phyloP scores from a whole-genome alignment of 2,797 vertebrate genomes.

The Tenualosa thibaudeaui region DNA sequence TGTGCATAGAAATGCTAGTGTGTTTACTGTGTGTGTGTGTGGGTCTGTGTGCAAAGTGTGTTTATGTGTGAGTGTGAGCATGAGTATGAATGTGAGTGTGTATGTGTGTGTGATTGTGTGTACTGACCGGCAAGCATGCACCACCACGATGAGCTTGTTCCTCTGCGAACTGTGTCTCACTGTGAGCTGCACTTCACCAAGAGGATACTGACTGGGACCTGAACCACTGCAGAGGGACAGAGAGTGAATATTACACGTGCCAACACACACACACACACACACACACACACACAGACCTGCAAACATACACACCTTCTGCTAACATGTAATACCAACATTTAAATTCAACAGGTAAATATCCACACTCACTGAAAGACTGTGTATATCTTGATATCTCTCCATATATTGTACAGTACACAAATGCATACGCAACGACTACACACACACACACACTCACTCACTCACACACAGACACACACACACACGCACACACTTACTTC shows the following conservation, averaged over 20 bases:
- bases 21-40: no score
- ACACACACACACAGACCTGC: neutral
- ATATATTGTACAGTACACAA: no score
- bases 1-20: neutral
- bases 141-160: constrained; percentile 95
- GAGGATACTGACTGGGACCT: constrained; percentile 80
- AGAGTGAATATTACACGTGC: neutral
- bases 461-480: constrained; percentile 42
- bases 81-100: constrained; percentile 15
- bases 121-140: constrained; percentile 90
- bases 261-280: neutral
- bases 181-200: constrained; percentile 95
- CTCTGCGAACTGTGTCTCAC: constrained; percentile 94
- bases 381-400: neutral
- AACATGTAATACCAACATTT: constrained; percentile 38
- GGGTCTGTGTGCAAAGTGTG: neutral
- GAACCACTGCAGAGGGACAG: constrained; percentile 78
- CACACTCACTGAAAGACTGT: neutral
- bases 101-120: neutral
- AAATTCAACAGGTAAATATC: constrained; percentile 86
- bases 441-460: constrained; percentile 43
- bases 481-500: constrained; percentile 76
- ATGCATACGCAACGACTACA: no score
- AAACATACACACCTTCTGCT: neutral
- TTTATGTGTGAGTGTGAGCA: neutral